phyloP scores from a whole-genome alignment of 2,888 invertebrate genomes.

The Therioaphis trifolii region DNA sequence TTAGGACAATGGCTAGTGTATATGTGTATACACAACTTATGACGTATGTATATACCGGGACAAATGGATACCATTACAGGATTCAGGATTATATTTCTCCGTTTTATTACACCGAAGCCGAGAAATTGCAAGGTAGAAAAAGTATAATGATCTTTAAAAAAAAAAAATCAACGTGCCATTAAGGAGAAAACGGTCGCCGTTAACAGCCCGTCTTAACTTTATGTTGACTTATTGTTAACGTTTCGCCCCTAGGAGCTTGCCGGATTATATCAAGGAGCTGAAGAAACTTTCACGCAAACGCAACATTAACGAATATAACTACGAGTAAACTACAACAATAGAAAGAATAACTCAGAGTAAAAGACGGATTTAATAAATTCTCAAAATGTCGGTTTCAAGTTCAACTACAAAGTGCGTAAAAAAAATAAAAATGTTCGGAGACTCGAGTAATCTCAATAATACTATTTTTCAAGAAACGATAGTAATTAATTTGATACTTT shows the following conservation, averaged over 20 bases:
- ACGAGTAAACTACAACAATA: constrained; percentile 6
- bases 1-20: neutral
- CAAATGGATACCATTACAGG: constrained; percentile 20
- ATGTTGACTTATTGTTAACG: constrained; percentile 19
- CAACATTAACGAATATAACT: neutral
- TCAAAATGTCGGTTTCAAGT: neutral
- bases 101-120: constrained; percentile 14
- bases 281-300: constrained; percentile 1
- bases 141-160: constrained; percentile 1
- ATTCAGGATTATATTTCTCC: constrained; percentile 32
- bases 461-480: neutral
- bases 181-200: neutral
- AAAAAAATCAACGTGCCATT: neutral
- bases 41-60: neutral
- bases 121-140: neutral
- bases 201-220: neutral
- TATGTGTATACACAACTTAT: neutral
- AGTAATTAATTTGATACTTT: neutral
- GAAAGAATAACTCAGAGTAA: neutral
- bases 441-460: neutral
- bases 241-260: neutral
- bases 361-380: neutral
- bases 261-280: neutral
- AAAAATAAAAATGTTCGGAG: no score
- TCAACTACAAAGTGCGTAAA: neutral